Evolutionary conservation across 2,797 vertebrate species (phyloP), one percentile per base, ranked within the genome.

Genomic region (Phrynocephalus guinanensis): DNA sequence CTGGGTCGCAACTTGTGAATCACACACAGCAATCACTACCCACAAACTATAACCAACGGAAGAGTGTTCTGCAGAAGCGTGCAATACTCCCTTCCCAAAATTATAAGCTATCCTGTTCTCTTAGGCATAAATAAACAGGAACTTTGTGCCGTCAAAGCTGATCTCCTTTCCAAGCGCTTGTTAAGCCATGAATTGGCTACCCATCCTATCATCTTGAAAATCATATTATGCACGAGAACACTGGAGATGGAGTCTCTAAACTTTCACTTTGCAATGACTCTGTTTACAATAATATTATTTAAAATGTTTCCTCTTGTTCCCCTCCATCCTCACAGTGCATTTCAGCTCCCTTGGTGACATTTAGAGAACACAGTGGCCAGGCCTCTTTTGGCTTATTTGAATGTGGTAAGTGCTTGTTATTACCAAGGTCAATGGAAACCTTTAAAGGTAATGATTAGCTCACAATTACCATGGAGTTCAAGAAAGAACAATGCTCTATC

Each of bases 71-170:
- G 93, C 94, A 93, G 90, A 92, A 94, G 85, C 77, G 87, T 93
- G 92, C 92, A 95, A 94, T 92, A 90, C 92, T 94, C 85, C 80
- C 86, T 94, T 92, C 92, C 94, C 91, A 88, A 95, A 95, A 96
- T 94, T 96, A 81, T 91, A 91, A 87, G 89, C 94, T 95, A 92
- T 86, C 93, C 89, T 92, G 92, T 92, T 88, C 92, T 88, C 90
- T 94, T 94, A 91, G 91, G 88, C 92, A 94, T 94, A 95, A 95
- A 95, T 88, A 88, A 88, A 88, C 95, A 96, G 92, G 93, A 95
- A 94, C 95, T 95, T 90, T 92, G 94, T 93, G 82, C 92, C 28
- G 86, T 87, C 38, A 77, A 63, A 87, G 66, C 66, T 52, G 68
- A 87, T 76, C 82, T 93, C 80, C 70, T 92, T 95, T 95, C 94